phyloP scores from a whole-genome alignment of 2,113 vertebrate genomes.

The Cryptomyrus ogoouensis region DNA sequence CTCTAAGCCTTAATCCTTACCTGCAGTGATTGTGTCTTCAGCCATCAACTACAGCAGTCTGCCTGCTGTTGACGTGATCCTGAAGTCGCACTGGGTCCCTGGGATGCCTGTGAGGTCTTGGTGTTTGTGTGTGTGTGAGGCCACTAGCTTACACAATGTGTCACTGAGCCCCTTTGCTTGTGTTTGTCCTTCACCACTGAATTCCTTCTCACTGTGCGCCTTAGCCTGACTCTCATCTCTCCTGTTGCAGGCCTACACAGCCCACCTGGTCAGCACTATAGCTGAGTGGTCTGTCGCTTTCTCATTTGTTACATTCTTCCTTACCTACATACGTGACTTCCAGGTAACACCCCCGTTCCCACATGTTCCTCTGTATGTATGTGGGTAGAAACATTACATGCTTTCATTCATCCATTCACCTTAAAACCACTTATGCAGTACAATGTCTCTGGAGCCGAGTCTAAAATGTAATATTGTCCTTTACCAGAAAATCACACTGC shows the following conservation, averaged over 20 bases:
- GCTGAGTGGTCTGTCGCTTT: conserved; percentile 86
- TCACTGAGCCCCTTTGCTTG: background rate
- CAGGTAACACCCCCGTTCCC: conserved; percentile 65
- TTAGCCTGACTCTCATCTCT: background rate
- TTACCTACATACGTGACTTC: conserved; percentile 90
- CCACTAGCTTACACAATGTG: background rate
- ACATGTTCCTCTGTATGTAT: background rate
- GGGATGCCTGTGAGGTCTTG: conserved; percentile 67
- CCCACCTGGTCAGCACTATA: conserved; percentile 73
- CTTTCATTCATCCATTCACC: background rate
- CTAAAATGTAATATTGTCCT: conserved; percentile 18
- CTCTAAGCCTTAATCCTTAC: conserved; percentile 53
- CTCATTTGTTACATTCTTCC: conserved; percentile 87
- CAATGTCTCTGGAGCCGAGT: background rate
- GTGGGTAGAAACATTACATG: background rate
- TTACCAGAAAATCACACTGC: conserved; percentile 76
- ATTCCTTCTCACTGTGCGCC: background rate
- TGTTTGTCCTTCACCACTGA: background rate
- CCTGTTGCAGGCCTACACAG: conserved; percentile 66
- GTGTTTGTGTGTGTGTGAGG: background rate
- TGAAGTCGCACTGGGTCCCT: conserved; percentile 79
- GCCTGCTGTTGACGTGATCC: conserved; percentile 59
- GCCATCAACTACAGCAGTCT: conserved; percentile 72
- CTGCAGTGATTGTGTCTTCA: conserved; percentile 79
- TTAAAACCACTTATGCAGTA: background rate